These are phyloP conservation scores for Micrasema minimum DNA, from an alignment of 1,140 invertebrate genomes.

Conservation along the genomic window DNA sequence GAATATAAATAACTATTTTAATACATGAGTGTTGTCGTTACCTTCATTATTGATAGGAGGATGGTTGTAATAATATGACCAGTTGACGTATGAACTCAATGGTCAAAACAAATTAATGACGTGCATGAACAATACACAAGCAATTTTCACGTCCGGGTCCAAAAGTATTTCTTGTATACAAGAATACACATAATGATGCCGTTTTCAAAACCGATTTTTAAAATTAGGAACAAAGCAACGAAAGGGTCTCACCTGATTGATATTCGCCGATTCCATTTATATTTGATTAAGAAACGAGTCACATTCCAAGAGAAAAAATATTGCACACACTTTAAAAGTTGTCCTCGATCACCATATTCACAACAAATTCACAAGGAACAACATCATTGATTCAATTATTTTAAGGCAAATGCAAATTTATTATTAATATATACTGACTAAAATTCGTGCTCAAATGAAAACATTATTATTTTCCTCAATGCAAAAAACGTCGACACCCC, in stretches of 20 bases:
- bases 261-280: constrained; percentile 42
- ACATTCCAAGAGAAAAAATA: constrained; percentile 35
- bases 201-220: not conserved
- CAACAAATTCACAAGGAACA: not conserved
- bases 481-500: not conserved
- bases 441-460: not conserved
- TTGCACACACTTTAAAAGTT: constrained; percentile 37
- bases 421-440: no score
- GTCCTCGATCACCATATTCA: constrained; percentile 36
- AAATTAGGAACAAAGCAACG: no score
- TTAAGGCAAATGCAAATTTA: not conserved
- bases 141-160: constrained; percentile 27
- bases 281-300: constrained; percentile 26
- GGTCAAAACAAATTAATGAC: constrained; percentile 33
- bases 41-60: no score
- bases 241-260: constrained; percentile 24
- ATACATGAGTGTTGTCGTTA: no score
- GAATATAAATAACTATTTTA: no score
- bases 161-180: constrained; percentile 13
- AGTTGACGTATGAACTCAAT: constrained; percentile 25
- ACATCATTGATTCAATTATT: not conserved
- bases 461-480: not conserved
- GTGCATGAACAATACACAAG: constrained; percentile 25
- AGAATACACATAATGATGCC: constrained; percentile 7
- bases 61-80: no score